Base-by-base conservation (phyloP, 2,888 invertebrate species). In the Lottia gigantea region DNA sequence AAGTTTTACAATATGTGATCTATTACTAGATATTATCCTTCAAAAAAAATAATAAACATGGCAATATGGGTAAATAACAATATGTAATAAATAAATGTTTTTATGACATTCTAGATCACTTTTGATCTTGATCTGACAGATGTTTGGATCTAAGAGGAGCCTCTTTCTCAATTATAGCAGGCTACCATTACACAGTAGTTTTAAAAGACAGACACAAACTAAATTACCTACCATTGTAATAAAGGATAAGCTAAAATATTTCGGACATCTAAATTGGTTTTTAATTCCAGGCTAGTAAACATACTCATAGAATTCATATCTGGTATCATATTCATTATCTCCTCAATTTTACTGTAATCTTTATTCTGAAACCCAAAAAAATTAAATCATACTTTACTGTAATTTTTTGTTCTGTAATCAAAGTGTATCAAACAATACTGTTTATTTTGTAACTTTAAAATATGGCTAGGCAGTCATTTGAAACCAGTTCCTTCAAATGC, bases 1-100 rank as follows among this genome's bases (percentile, higher is more conserved):
- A 47, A 87, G 74, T 71, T 83, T 84, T 16, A 86, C 86, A 65
- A 86, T 87, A 71, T 87, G 85, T 1, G 85, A 86, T 64, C 87
- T 78, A 71, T 86, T 86, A 74, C 87, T 86, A 26, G 82, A 78
- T 40, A 87, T 85, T 19, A 87, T 84, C 87, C 85, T 85, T 76
- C 31, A 76, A 76, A 69, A 46, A 64, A 45, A 63, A 61, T 40
- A 40, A 40, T 8, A 40, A 8, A 40, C 11, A 40, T 40, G 31
- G 31, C 31, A 31, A 31, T 31, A 6, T 31, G 31, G 6, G 31
- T 31, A 31, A 31, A 31, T 31, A 6, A 31, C 31, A 31, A 2
- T 31, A 6, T 31, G 31, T 40, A 4, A 40, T 40, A 40, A 40
- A 40, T 40, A 40, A 4, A 3, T 8, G 40, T 8, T 40, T 8